phyloP scores from a whole-genome alignment of 2,113 vertebrate genomes.

The Nestor notabilis region DNA sequence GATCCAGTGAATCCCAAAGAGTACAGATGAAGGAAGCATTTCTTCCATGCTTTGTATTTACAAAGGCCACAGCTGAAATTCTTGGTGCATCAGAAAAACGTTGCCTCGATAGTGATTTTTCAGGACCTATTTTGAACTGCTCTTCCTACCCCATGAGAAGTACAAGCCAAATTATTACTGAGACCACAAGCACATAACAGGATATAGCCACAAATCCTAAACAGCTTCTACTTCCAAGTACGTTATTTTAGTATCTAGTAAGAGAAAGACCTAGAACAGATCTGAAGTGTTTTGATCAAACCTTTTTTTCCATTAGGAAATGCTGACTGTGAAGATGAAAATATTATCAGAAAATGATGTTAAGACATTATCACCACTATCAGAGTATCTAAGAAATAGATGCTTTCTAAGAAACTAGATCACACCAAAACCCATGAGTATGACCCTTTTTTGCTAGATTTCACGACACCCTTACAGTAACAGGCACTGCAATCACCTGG shows the following conservation, averaged over 20 bases:
- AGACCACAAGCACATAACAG: neutral
- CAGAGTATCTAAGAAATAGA: neutral
- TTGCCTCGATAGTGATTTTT: rapidly evolving
- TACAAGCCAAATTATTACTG: neutral
- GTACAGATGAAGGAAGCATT: neutral
- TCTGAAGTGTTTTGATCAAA: neutral
- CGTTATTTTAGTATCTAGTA: neutral
- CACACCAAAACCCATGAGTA: neutral
- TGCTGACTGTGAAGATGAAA: neutral
- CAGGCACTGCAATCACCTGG: neutral
- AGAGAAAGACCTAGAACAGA: neutral
- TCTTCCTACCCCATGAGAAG: neutral
- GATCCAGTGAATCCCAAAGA: neutral
- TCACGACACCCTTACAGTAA: neutral
- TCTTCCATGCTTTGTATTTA: neutral
- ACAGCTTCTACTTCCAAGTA: neutral
- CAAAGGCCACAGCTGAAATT: neutral
- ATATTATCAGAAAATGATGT: rapidly evolving
- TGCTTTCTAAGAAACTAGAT: neutral
- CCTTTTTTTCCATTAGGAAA: neutral
- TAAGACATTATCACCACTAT: neutral
- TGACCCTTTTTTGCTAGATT: neutral
- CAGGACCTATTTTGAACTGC: neutral
- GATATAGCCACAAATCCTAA: neutral
- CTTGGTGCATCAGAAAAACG: neutral